A percentile compares a stretch with the other conserved stretches of the same genome.
Conservation (phyloP, 2,888 invertebrate genomes). For the Harpalus rufipes region DNA sequence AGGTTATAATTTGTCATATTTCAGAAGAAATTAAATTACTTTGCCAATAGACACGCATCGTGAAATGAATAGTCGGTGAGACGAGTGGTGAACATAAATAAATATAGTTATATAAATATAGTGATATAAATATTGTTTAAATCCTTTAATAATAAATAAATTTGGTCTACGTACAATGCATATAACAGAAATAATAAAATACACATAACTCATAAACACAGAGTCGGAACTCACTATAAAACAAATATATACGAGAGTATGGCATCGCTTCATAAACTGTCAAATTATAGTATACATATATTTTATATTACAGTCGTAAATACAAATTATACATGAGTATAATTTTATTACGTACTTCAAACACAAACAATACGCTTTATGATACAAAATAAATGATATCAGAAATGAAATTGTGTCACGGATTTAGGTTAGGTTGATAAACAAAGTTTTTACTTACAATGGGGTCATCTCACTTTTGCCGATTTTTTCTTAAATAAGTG, state of each 20-base stretch:
- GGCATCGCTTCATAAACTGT: neutral
- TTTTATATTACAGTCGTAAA: neutral
- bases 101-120: too few relatives aligned
- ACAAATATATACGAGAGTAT: constrained; percentile 10
- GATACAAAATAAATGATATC: neutral
- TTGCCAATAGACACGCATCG: too few relatives aligned
- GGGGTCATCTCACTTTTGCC: too few relatives aligned
- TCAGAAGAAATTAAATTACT: too few relatives aligned
- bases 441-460: too few relatives aligned
- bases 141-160: constrained; percentile 64
- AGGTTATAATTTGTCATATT: too few relatives aligned
- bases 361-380: neutral
- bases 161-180: constrained; percentile 63
- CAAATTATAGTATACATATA: neutral
- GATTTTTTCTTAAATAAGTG: too few relatives aligned
- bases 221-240: constrained; percentile 32
- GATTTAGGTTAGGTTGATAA: too few relatives aligned
- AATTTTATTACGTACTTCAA: constrained; percentile 11
- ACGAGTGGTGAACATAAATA: too few relatives aligned
- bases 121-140: too few relatives aligned
- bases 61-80: too few relatives aligned
- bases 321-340: constrained; percentile 25
- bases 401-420: neutral
- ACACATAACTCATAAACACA: constrained; percentile 59
- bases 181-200: constrained; percentile 64